Evolutionary conservation across 2,113 vertebrate genomes (phyloP).

Genomic region (Meriones unguiculatus): DNA sequence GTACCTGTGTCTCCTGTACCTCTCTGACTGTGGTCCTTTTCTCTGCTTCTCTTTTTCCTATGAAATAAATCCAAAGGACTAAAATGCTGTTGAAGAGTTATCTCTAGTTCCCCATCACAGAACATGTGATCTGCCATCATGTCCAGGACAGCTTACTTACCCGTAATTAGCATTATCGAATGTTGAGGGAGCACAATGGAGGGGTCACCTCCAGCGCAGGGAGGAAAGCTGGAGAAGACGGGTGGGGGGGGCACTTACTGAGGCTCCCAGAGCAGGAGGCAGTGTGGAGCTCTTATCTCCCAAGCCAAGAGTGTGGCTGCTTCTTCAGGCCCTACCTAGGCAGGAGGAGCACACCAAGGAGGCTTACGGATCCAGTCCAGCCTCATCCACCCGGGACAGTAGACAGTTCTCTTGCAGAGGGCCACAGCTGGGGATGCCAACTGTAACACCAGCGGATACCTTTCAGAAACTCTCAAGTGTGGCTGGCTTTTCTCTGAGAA

Average conservation of each 20-base stretch:
- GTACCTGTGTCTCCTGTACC: background rate
- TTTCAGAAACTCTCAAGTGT: background rate
- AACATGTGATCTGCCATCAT: background rate
- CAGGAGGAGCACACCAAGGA: background rate
- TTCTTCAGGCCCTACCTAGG: background rate
- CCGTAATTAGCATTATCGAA: background rate
- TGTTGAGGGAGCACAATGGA: background rate
- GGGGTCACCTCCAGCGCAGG: background rate
- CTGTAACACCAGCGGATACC: background rate
- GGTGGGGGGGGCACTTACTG: background rate
- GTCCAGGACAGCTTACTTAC: background rate
- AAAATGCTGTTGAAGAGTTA: background rate
- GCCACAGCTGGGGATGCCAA: background rate
- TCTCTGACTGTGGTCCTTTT: background rate
- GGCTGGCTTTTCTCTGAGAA: background rate
- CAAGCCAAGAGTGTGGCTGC: background rate
- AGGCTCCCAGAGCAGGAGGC: background rate
- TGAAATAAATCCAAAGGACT: constrained; percentile 10
- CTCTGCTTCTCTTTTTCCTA: background rate
- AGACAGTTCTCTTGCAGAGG: background rate
- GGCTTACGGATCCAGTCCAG: background rate
- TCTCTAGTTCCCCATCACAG: background rate
- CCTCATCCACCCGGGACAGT: background rate
- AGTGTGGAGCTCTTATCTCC: background rate
- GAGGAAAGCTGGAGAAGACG: accelerated